phyloP scores from a whole-genome alignment of 2,797 vertebrate species.

The Champsocephalus gunnari region DNA sequence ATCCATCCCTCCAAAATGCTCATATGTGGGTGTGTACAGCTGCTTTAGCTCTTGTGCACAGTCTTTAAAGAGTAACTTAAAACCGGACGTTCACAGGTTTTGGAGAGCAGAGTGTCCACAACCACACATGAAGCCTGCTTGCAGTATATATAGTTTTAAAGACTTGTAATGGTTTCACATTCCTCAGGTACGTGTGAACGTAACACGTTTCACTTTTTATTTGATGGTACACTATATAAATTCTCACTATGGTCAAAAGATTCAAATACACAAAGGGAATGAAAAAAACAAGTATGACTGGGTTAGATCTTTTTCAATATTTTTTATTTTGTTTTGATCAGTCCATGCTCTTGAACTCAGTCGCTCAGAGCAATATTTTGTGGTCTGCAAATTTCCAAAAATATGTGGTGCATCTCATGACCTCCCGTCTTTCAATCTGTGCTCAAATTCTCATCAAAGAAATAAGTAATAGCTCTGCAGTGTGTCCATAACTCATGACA shows the following conservation, averaged over 20 bases:
- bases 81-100: constrained; percentile 13
- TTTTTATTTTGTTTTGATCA: neutral
- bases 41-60: constrained; percentile 6
- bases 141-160: neutral
- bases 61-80: constrained; percentile 29
- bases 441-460: neutral
- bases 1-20: neutral
- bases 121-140: constrained; percentile 8
- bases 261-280: neutral
- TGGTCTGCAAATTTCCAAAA: constrained; percentile 8
- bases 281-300: too few relatives aligned
- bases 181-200: neutral
- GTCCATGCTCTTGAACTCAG: neutral
- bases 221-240: neutral
- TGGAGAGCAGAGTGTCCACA: neutral
- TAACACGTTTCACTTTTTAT: neutral
- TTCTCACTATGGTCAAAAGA: neutral
- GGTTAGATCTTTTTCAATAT: too few relatives aligned
- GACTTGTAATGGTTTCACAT: constrained; percentile 22
- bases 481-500: constrained; percentile 27
- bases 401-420: constrained; percentile 28
- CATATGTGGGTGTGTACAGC: constrained; percentile 8
- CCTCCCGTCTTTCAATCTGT: neutral
- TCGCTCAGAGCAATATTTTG: neutral
- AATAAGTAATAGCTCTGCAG: constrained; percentile 8